These are phyloP conservation scores for Bergia sp. DNA, from an alignment of 92 coral and sea anemone genomes.

Conservation along the genomic window DNA sequence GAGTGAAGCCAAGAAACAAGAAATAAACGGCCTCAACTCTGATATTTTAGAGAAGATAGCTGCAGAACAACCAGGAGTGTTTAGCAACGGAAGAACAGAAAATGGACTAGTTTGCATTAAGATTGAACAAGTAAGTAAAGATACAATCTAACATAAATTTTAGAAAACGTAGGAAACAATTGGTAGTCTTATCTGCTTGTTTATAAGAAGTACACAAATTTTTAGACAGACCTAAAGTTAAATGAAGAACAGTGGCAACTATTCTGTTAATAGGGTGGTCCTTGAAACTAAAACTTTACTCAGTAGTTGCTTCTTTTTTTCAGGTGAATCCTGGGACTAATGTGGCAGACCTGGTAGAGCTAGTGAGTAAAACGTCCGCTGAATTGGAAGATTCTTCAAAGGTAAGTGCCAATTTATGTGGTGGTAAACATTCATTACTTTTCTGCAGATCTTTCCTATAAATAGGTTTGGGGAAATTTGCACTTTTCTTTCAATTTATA, in stretches of 20 bases:
- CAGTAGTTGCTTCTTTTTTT: neutral
- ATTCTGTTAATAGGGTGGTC: neutral
- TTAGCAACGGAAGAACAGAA: conserved; percentile 78
- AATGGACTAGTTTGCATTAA: conserved; percentile 85
- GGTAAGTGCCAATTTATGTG: conserved; percentile 47
- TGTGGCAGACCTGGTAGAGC: conserved; percentile 77
- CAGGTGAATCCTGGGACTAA: conserved; percentile 66
- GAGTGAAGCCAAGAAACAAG: conserved; percentile 89
- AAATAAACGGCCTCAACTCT: conserved; percentile 79
- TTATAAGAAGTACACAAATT: too few relatives aligned
- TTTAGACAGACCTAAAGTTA: too few relatives aligned
- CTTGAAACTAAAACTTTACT: neutral
- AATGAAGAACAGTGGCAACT: neutral
- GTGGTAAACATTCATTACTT: too few relatives aligned
- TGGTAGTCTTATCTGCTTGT: too few relatives aligned
- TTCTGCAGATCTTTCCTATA: too few relatives aligned
- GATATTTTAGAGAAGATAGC: conserved; percentile 70
- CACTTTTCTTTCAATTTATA: too few relatives aligned
- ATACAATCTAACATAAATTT: too few relatives aligned
- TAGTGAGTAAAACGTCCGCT: conserved; percentile 74
- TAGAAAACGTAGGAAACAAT: too few relatives aligned
- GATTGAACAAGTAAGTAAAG: conserved; percentile 75
- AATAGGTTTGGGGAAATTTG: too few relatives aligned
- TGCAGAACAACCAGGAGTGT: conserved; percentile 62
- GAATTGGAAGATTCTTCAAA: conserved; percentile 95